A percentile compares a stretch with the other conserved stretches of the same genome.
phyloP scores from a whole-genome alignment of 2,113 vertebrate species.

The Phrynosoma blainvillii region DNA sequence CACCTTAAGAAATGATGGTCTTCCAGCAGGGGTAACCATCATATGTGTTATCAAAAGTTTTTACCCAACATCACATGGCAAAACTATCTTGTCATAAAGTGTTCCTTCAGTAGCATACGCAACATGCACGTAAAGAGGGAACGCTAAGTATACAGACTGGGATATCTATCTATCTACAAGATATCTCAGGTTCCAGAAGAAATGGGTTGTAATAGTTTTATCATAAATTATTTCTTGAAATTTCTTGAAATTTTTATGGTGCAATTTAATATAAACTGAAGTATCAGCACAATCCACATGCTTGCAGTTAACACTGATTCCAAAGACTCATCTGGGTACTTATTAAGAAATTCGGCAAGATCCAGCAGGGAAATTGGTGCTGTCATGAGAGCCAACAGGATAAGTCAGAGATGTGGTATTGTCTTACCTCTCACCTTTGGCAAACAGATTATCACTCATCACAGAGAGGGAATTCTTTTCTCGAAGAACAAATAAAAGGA shows the following conservation, averaged over 20 bases:
- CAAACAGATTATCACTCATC: conserved; percentile 65
- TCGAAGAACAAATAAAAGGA: conserved; percentile 58
- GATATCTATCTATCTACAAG: background rate
- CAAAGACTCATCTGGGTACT: background rate
- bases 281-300: conserved; percentile 30
- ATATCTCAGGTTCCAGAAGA: conserved; percentile 1
- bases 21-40: background rate
- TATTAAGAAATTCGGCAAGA: conserved; percentile 13
- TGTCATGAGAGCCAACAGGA: background rate
- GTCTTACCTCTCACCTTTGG: conserved; percentile 60
- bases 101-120: background rate
- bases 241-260: background rate
- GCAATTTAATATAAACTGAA: background rate
- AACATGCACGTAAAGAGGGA: background rate
- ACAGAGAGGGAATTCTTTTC: conserved; percentile 68
- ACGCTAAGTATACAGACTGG: conserved; percentile 9
- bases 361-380: conserved; percentile 21
- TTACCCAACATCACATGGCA: background rate
- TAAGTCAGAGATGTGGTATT: conserved; percentile 68
- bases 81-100: background rate
- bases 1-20: background rate
- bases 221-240: conserved; percentile 22
- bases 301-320: conserved; percentile 17
- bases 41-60: background rate
- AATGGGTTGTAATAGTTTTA: conserved; percentile 40